Percentiles rank a stretch among this genome's conserved stretches.
Evolutionary conservation across 2,113 vertebrate species (phyloP).

Genomic region (Spea bombifrons): DNA sequence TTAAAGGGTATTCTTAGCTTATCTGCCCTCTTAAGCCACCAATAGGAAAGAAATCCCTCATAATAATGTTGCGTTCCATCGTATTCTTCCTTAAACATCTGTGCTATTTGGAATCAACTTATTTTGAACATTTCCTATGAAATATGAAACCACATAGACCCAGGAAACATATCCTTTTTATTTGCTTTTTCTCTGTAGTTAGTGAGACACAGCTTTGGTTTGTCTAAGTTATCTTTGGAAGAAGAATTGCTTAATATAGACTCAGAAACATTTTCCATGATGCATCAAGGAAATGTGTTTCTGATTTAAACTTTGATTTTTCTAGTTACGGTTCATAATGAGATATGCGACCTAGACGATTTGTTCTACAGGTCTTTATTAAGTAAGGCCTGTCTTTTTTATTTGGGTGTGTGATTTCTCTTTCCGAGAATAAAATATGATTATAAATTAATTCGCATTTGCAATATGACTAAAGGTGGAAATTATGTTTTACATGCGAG

Average conservation of each 20-base stretch:
- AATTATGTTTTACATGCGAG: too few species aligned
- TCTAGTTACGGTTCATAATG: background rate
- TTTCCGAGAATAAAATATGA: background rate
- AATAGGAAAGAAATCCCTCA: too few species aligned
- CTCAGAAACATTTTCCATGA: slow-evolving; percentile 48
- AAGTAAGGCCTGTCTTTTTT: too few species aligned
- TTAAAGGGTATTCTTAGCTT: too few species aligned
- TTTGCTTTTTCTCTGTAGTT: slow-evolving; percentile 10
- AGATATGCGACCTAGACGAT: background rate
- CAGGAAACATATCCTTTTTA: background rate
- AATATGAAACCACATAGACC: background rate
- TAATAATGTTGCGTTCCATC: too few species aligned
- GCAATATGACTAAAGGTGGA: too few species aligned
- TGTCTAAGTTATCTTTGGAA: slow-evolving; percentile 36
- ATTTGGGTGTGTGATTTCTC: background rate
- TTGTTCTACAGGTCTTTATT: background rate
- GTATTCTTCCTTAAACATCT: too few species aligned
- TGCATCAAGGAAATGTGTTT: slow-evolving; percentile 51
- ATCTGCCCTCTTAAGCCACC: too few species aligned
- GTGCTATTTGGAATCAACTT: too few species aligned
- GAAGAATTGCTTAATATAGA: slow-evolving; percentile 20
- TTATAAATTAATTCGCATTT: too few species aligned
- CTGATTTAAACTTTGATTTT: slow-evolving; percentile 46
- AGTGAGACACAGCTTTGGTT: slow-evolving; percentile 11
- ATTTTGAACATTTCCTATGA: too few species aligned